Conservation (phyloP, 2,113 vertebrate genomes). For the Oceanites oceanicus region DNA sequence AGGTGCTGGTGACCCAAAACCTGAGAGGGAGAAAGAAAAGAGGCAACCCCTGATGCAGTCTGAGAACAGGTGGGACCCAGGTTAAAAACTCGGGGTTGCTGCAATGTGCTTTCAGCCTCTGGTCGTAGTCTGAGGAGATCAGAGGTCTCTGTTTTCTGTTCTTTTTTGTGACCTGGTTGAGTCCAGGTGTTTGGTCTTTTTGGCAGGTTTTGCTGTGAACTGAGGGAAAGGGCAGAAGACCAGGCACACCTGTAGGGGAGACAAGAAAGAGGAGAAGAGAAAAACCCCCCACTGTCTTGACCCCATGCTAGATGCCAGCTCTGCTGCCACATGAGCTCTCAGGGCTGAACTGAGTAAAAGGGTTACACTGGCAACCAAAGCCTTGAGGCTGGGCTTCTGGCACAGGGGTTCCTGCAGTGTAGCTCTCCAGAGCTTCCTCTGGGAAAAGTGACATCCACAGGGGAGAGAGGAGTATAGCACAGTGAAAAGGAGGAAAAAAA, state of each 20-base stretch:
- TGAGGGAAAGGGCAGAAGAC: not conserved
- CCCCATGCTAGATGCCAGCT: accelerated
- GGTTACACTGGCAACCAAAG: not conserved
- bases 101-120: not conserved
- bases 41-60: not conserved
- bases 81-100: not conserved
- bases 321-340: not conserved
- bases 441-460: not conserved
- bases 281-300: not conserved
- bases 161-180: not conserved
- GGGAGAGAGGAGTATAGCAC: not conserved
- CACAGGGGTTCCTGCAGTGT: not conserved
- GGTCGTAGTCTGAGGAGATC: not conserved
- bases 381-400: not conserved
- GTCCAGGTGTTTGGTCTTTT: not conserved
- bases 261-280: not conserved
- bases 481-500: not conserved
- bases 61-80: not conserved
- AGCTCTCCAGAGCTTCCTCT: not conserved
- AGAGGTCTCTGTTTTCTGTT: not conserved
- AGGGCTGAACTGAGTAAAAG: not conserved
- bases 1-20: not conserved
- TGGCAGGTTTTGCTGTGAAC: not conserved
- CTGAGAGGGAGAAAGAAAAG: not conserved
- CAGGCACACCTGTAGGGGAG: not conserved